A percentile compares a stretch with the other conserved stretches of the same genome.
Evolutionary conservation across 2,888 invertebrate species (phyloP).

Genomic region (Macrosiphum euphorbiae): DNA sequence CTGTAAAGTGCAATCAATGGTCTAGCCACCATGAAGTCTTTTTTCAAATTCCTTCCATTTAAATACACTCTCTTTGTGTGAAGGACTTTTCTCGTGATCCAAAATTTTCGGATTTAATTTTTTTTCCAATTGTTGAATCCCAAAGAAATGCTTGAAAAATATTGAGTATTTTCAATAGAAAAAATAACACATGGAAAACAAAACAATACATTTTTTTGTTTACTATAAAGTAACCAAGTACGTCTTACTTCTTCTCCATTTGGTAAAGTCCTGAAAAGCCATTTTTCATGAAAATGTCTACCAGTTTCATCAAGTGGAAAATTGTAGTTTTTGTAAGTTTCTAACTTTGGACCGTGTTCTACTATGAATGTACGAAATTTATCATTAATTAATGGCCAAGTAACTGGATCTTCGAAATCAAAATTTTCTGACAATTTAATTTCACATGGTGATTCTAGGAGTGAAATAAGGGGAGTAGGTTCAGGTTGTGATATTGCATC

Average conservation of each 20-base stretch:
- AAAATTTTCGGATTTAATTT: constrained; percentile 17
- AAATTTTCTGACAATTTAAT: constrained; percentile 26
- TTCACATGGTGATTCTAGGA: constrained; percentile 31
- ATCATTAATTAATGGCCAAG: constrained; percentile 29
- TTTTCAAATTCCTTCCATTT: constrained; percentile 43
- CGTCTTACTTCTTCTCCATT: constrained; percentile 39
- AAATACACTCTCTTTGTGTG: constrained; percentile 18
- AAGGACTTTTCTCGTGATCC: constrained; percentile 17
- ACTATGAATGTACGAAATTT: constrained; percentile 29
- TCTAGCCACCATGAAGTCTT: constrained; percentile 9
- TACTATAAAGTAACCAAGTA: constrained; percentile 33
- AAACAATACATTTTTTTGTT: constrained; percentile 39
- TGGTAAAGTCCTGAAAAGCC: constrained; percentile 30
- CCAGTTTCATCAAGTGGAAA: constrained; percentile 34
- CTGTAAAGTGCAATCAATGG: constrained; percentile 34
- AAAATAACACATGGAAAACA: constrained; percentile 36
- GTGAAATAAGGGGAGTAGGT: background rate
- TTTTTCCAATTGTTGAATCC: constrained; percentile 41
- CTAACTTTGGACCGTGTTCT: constrained; percentile 17
- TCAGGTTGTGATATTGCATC: background rate
- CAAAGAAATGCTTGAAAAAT: constrained; percentile 47
- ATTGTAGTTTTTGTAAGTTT: constrained; percentile 38
- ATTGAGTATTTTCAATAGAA: constrained; percentile 12
- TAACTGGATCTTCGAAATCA: constrained; percentile 20
- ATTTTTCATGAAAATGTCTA: constrained; percentile 44